Base-by-base conservation (phyloP, 2,113 vertebrate genomes). In the Syngnathoides biaculeatus region DNA sequence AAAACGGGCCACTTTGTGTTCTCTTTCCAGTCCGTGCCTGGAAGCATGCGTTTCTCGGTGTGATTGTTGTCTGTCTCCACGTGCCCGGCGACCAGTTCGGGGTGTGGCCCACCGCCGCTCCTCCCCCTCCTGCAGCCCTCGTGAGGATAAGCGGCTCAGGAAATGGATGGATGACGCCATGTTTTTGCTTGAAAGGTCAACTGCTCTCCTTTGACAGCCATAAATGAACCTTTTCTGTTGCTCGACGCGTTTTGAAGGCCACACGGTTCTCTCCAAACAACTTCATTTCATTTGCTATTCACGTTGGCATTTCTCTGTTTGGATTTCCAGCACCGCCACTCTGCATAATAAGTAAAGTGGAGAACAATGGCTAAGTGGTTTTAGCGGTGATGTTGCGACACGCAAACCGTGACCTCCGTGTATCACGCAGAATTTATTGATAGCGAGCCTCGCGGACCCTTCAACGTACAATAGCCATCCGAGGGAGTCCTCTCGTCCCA, bases 341-440 rank as follows among this genome's bases (percentile, higher is more conserved):
- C 57, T 42, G 30, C 58, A 22, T 61, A 42, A 39, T 61, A 61
- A 61, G n/a, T 61, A 9, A 61, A 61, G 38, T 24, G 38, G 4
- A 10, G 11, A 39, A 61, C n/a, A 14, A 61, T 61, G 35, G 15
- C 58, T 20, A 13, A 3, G 58, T 40, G 39, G 26, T 43, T 66
- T 47, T 67, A 26, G 40, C 3, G 10, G 12, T 63, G 62, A 30
- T 57, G 30, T 15, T 45, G 4, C 4, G 22, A 65, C 10, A 35
- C 11, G 9, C 42, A 45, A 53, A 60, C 58, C 30, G 30, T 6
- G 30, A 35, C 30, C 24, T 64, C 55, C 12, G 14, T 56, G 58
- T 69, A 69, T 67, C 40, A 53, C 63, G 30, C 14, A 60, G 53
- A 64, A 61, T 69, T 20, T 60, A 63, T 67, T 35, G 27, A 59